Percentiles rank a stretch among this genome's conserved stretches.
These are phyloP conservation scores for Lucifuga dentata DNA, from an alignment of 2,113 vertebrate genomes.

Conservation along the genomic window DNA sequence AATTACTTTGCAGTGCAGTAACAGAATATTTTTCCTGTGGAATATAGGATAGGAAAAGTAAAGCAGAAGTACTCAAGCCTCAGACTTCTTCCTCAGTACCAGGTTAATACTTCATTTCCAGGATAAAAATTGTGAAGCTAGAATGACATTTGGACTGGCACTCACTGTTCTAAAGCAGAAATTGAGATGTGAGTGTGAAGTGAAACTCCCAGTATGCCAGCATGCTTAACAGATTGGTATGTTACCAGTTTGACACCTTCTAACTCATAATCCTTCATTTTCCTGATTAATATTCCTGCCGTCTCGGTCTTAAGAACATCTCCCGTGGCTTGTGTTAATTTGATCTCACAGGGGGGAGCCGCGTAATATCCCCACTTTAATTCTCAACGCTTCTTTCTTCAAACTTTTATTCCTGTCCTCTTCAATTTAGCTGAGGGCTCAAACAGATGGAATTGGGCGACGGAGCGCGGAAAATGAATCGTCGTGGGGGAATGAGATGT, in stretches of 20 bases:
- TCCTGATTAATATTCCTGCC: constrained; percentile 63
- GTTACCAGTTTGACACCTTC: constrained; percentile 44
- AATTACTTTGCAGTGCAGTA: no score
- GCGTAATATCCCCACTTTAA: constrained; percentile 52
- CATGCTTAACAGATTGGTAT: constrained; percentile 35
- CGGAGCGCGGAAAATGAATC: constrained; percentile 31
- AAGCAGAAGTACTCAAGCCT: no score
- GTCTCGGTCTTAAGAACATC: constrained; percentile 34
- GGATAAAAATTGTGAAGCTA: no score
- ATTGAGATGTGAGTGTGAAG: constrained; percentile 18
- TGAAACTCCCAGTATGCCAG: constrained; percentile 9
- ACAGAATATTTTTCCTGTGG: no score
- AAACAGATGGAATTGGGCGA: constrained; percentile 50
- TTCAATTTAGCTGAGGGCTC: constrained; percentile 51
- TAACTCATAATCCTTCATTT: constrained; percentile 55
- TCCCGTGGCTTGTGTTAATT: constrained; percentile 55
- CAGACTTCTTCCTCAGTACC: no score
- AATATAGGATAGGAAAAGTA: no score
- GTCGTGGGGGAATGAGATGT: constrained; percentile 22
- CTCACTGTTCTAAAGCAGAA: constrained; percentile 12
- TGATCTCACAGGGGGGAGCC: constrained; percentile 51
- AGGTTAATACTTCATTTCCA: no score
- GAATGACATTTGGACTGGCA: constrained; percentile 8
- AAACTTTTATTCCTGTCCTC: constrained; percentile 56
- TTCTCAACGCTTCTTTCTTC: constrained; percentile 46